These are phyloP conservation scores for Agrotis segetum DNA, from an alignment of 2,888 invertebrate species.

Conservation along the genomic window DNA sequence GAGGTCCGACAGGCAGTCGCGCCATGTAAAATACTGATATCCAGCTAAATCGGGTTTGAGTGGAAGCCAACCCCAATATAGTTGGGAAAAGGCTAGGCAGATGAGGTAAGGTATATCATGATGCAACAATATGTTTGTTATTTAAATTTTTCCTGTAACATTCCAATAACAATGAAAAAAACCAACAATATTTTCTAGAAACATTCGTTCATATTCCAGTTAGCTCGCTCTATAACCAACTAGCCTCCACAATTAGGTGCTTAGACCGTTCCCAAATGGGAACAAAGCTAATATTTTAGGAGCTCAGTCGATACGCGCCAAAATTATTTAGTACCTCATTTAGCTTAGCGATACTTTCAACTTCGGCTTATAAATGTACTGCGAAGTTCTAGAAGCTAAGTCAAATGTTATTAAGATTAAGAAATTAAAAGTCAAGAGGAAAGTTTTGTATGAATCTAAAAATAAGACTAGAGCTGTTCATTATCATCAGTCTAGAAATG, in stretches of 20 bases:
- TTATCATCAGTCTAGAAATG: too few species aligned
- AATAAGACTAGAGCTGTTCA: too few species aligned
- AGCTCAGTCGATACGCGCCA: conserved; percentile 44
- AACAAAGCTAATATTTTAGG: conserved; percentile 47
- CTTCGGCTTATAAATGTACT: conserved; percentile 18
- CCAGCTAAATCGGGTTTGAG: too few species aligned
- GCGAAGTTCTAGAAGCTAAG: conserved; percentile 16
- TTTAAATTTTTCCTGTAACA: not conserved
- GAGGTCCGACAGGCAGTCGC: too few species aligned
- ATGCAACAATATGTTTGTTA: too few species aligned
- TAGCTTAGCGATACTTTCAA: conserved; percentile 33
- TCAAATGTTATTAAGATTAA: not conserved
- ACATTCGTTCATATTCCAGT: not conserved
- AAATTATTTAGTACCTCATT: conserved; percentile 57
- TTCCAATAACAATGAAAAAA: not conserved
- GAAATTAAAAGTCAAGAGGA: too few species aligned
- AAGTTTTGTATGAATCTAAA: too few species aligned
- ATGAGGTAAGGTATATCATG: too few species aligned
- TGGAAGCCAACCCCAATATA: too few species aligned
- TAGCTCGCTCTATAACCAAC: conserved; percentile 1
- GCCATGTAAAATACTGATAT: too few species aligned
- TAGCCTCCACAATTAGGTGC: conserved; percentile 19
- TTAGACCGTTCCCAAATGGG: conserved; percentile 41
- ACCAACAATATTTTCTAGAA: conserved; percentile 1
- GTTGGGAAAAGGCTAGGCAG: too few species aligned